Evolutionary conservation across 2,113 vertebrate species (phyloP).

Genomic region (Psilopogon haemacephalus): DNA sequence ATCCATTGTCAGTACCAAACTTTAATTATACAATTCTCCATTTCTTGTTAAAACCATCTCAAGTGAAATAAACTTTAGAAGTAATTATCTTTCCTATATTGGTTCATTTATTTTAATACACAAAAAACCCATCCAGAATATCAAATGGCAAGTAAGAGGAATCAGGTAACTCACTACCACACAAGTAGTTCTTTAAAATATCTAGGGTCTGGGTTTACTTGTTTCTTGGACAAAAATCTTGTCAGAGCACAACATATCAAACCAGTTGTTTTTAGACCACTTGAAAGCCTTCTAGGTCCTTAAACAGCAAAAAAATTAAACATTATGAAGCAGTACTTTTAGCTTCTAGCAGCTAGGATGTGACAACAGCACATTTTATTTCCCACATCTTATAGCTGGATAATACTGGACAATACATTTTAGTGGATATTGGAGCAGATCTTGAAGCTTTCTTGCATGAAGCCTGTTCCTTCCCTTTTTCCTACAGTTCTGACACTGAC

Average conservation of each 20-base stretch:
- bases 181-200: not conserved
- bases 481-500: not conserved
- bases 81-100: not conserved
- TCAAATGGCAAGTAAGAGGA: not conserved
- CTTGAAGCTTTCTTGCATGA: not conserved
- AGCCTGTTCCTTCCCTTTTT: not conserved
- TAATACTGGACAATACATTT: not conserved
- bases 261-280: not conserved
- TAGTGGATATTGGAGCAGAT: not conserved
- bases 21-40: conserved; percentile 20
- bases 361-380: not conserved
- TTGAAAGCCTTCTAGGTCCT: not conserved
- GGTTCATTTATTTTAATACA: not conserved
- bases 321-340: not conserved
- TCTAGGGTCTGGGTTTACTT: not conserved
- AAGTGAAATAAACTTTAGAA: not conserved
- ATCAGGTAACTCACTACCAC: not conserved
- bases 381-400: not conserved
- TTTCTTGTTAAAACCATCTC: conserved; percentile 11
- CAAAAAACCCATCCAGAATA: not conserved
- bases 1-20: conserved; percentile 49
- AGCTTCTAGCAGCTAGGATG: not conserved
- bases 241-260: not conserved
- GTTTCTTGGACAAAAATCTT: not conserved
- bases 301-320: not conserved